Percentiles rank a stretch among this genome's conserved stretches.
These are phyloP conservation scores for Kradibia gibbosae DNA, from an alignment of 1,140 invertebrate genomes.

Conservation along the genomic window DNA sequence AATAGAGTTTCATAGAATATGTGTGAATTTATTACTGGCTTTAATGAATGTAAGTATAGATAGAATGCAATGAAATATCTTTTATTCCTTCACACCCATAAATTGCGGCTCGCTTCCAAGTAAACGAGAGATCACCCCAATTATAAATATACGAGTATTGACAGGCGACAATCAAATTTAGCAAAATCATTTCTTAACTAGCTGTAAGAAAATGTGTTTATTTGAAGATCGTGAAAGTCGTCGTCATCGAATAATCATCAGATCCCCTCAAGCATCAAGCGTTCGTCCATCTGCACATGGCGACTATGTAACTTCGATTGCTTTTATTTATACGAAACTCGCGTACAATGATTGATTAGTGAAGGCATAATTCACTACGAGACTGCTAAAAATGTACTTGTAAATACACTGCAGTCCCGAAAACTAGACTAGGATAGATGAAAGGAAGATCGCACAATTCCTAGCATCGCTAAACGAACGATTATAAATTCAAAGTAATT, in stretches of 20 bases:
- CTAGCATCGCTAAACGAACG: not conserved
- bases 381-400: not conserved
- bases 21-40: too few relatives aligned
- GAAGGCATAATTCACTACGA: not conserved
- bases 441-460: not conserved
- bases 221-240: not conserved
- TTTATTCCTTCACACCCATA: too few relatives aligned
- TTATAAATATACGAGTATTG: not conserved
- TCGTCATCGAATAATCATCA: not conserved
- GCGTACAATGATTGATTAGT: constrained; percentile 3
- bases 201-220: not conserved
- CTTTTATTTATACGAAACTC: constrained; percentile 13
- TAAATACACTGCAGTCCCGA: constrained; percentile 1
- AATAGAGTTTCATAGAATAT: too few relatives aligned
- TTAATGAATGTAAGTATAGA: too few relatives aligned
- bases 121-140: not conserved
- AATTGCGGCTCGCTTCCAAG: too few relatives aligned
- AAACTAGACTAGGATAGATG: not conserved
- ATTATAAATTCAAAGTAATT: not conserved
- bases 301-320: constrained; percentile 12
- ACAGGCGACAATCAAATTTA: not conserved
- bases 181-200: too few relatives aligned
- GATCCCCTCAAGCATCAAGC: not conserved
- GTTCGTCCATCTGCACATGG: not conserved
- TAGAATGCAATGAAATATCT: too few relatives aligned